Percentiles rank a stretch among this genome's conserved stretches.
phyloP scores from a whole-genome alignment of 2,113 vertebrate species.

The Leptosomus discolor region DNA sequence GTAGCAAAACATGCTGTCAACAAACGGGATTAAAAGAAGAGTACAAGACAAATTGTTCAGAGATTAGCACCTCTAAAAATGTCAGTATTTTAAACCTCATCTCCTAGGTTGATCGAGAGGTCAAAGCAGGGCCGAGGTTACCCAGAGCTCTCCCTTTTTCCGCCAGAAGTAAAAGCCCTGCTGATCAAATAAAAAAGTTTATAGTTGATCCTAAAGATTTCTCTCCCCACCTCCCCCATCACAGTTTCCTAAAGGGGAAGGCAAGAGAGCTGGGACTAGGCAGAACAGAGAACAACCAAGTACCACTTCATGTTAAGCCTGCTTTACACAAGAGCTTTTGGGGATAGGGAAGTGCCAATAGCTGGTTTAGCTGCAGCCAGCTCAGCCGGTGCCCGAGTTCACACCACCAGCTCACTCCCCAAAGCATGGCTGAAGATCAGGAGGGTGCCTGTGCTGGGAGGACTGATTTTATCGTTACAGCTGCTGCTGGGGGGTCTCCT shows the following conservation, averaged over 20 bases:
- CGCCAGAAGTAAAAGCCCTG: not conserved
- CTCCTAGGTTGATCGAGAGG: not conserved
- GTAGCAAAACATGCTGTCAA: not conserved
- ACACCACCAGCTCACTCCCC: fast-evolving
- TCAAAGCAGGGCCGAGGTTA: not conserved
- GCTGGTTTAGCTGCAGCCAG: not conserved
- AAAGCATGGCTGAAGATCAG: not conserved
- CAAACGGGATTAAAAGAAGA: not conserved
- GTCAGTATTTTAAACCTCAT: not conserved
- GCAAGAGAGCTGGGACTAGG: not conserved
- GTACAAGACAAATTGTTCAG: not conserved
- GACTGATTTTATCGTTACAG: not conserved
- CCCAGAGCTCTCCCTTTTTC: not conserved
- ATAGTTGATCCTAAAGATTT: not conserved
- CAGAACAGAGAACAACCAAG: not conserved
- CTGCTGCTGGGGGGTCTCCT: not conserved
- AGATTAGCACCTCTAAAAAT: conserved; percentile 32
- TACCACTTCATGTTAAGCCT: not conserved
- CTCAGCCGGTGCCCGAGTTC: not conserved
- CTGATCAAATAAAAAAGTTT: not conserved
- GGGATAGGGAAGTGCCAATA: not conserved
- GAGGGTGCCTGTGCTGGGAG: not conserved
- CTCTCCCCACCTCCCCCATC: fast-evolving
- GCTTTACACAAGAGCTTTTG: not conserved
- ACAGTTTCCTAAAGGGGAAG: not conserved